These are phyloP conservation scores for Pterophyllum scalare DNA, from an alignment of 2,113 vertebrate genomes.

Conservation along the genomic window DNA sequence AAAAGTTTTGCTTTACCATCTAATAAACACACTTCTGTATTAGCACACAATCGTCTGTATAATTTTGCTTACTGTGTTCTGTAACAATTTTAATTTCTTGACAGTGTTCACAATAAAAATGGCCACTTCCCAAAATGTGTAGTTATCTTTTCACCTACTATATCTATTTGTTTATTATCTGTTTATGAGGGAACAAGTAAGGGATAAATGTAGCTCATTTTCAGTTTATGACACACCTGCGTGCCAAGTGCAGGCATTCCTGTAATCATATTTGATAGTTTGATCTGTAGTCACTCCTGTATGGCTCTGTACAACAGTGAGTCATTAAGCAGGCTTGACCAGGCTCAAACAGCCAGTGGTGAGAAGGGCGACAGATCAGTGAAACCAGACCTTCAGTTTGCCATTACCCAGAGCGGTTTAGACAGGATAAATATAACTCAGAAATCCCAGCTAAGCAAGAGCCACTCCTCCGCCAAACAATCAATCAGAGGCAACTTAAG, in stretches of 20 bases:
- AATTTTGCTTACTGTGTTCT: conserved; percentile 21
- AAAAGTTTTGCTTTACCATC: conserved; percentile 7
- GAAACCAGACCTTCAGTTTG: conserved; percentile 76
- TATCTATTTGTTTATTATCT: background rate
- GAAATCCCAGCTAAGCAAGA: conserved; percentile 62
- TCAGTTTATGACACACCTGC: background rate
- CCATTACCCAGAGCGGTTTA: conserved; percentile 62
- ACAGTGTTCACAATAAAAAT: conserved; percentile 61
- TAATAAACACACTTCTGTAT: conserved; percentile 23
- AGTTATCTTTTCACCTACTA: background rate
- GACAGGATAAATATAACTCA: conserved; percentile 73
- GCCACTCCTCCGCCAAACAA: conserved; percentile 5
- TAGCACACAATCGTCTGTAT: conserved; percentile 9
- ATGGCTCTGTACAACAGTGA: background rate
- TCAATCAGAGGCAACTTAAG: conserved; percentile 34
- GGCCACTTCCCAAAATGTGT: conserved; percentile 15
- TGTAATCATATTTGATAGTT: conserved; percentile 1
- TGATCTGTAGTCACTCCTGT: conserved; percentile 5
- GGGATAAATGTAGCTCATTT: background rate
- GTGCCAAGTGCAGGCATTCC: background rate
- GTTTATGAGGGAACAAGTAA: conserved; percentile 4
- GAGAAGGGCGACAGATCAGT: conserved; percentile 62
- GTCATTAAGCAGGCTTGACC: conserved; percentile 18
- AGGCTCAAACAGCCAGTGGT: conserved; percentile 4
- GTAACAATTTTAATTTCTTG: background rate